Conservation (phyloP, 2,888 invertebrate genomes). For the Agriopis aurantiaria region DNA sequence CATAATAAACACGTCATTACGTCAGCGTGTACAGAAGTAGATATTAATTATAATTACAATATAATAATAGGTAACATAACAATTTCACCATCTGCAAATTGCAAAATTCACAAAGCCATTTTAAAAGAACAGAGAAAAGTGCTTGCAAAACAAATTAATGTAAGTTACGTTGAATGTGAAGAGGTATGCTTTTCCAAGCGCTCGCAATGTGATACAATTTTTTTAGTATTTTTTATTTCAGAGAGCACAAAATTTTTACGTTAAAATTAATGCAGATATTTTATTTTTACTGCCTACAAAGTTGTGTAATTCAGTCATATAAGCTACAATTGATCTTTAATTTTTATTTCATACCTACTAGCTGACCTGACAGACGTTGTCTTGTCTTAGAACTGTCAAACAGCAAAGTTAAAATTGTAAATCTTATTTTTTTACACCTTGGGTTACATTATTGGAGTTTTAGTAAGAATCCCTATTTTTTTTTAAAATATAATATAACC, state of each 20-base stretch:
- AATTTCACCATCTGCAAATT: conserved; percentile 36
- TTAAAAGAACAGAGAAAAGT: conserved; percentile 49
- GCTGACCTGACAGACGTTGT: too few species aligned
- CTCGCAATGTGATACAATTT: conserved; percentile 45
- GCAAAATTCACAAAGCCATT: conserved; percentile 46
- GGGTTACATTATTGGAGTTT: too few species aligned
- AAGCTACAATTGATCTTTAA: not conserved
- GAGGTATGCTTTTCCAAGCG: conserved; percentile 55
- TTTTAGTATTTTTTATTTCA: conserved; percentile 32
- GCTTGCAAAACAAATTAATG: conserved; percentile 57
- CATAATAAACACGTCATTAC: too few species aligned
- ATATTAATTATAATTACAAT: conserved; percentile 1
- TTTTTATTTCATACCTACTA: too few species aligned
- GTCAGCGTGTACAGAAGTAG: too few species aligned
- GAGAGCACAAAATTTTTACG: conserved; percentile 33
- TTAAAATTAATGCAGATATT: conserved; percentile 33
- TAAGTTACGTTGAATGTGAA: conserved; percentile 53
- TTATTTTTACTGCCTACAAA: conserved; percentile 13
- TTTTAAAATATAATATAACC: too few species aligned
- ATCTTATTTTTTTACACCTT: too few species aligned
- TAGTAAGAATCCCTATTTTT: too few species aligned
- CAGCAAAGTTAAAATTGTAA: too few species aligned
- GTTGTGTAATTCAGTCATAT: not conserved
- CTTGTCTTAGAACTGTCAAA: too few species aligned
- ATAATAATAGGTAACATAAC: conserved; percentile 3